Conservation (phyloP, 64 coral and sea anemone species). For the Porites australiensis region DNA sequence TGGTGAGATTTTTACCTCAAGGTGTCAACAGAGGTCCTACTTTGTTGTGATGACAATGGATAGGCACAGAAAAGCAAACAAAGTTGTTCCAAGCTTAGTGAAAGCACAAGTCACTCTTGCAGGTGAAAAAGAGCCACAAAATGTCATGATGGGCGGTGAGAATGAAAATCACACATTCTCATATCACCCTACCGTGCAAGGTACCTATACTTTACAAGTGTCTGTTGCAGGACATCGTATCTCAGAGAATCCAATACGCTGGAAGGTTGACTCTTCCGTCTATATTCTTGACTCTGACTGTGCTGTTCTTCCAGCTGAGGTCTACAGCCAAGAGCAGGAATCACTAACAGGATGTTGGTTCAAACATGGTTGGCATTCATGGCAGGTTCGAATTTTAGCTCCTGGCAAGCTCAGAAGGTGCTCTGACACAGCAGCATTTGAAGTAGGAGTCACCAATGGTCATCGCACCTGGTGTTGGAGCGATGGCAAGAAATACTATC, state of each 20-base stretch:
- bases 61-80: background rate
- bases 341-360: conserved; percentile 45
- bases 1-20: conserved; percentile 27
- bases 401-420: conserved; percentile 18
- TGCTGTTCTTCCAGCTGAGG: conserved; percentile 18
- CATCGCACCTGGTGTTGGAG: conserved; percentile 35
- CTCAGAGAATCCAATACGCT: conserved; percentile 4
- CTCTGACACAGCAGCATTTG: background rate
- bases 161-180: conserved; percentile 29
- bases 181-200: background rate
- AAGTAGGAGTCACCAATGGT: conserved; percentile 45
- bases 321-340: conserved; percentile 1
- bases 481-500: conserved; percentile 31
- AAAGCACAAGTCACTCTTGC: conserved; percentile 3
- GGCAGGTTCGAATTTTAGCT: conserved; percentile 41
- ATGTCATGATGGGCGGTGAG: background rate
- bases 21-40: conserved; percentile 19
- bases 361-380: conserved; percentile 27
- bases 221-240: conserved; percentile 5
- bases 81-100: conserved; percentile 16
- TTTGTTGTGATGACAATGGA: conserved; percentile 20
- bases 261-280: conserved; percentile 17
- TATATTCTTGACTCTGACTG: conserved; percentile 27
- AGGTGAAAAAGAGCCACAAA: background rate
- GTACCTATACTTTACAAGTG: conserved; percentile 22